Base-by-base conservation (phyloP, 2,797 vertebrate genomes). In the Holocentrus rufus region DNA sequence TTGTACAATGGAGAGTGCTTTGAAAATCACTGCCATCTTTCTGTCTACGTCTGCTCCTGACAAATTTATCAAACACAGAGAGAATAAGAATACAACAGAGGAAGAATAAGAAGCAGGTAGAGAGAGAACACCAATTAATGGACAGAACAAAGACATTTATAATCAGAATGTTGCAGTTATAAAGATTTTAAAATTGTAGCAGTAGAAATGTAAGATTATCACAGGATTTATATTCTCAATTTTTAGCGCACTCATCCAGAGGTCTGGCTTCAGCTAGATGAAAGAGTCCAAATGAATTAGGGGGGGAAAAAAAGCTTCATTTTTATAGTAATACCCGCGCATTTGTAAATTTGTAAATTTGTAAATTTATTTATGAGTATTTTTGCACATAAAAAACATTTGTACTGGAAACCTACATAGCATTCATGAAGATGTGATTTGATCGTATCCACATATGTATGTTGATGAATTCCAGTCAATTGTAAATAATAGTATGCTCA, bases 11-110 rank as follows among this genome's bases (percentile, higher is more conserved):
- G 44, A 64, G 50, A 59, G 25, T 2, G 75, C 80, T 90, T 89
- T 88, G 80, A 88, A 85, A 88, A 81, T 68, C 69, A 66, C 65
- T 78, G 58, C 68, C 68, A 56, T 73, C 59, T 55, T 4, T 44
- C 39, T 44, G 10, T 64, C 60, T 39, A 14, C 14, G 56, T 69
- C 61, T 72, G 2, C 55, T 70, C 23, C 58, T 57, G 65, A 72
- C 72, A 46, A 0, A 72, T 81, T 36, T 59, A 77, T 54, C 58
- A 81, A 72, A 67, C 17, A 30, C 14, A 36, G 14, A 17, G 50
- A 14, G 58, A 68, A 52, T 49, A 8, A 58, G 77, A 66, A 67
- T 20, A 64, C 22, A 66, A 58, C 42, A 14, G 22, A 25, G 10
- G 36, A 42, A n/a, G 18, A 49, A 44, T 50, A 31, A 60, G 17